These are phyloP conservation scores for Galleria mellonella DNA, from an alignment of 1,140 invertebrate genomes.

Conservation along the genomic window DNA sequence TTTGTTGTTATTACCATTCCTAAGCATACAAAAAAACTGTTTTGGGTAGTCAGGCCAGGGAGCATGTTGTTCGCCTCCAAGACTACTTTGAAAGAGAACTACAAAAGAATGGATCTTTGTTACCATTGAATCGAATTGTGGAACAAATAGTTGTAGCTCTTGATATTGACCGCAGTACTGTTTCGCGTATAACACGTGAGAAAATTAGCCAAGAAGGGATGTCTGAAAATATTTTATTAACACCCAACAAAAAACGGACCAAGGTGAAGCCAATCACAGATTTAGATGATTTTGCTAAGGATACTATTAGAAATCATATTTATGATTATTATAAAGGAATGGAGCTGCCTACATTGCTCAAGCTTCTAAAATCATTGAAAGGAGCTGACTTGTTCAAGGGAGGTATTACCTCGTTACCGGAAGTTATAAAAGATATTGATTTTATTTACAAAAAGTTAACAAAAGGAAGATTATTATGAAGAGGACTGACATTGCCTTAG, in stretches of 20 bases:
- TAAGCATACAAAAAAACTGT: slow-evolving; percentile 5
- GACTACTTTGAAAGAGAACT: slow-evolving; percentile 11
- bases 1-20: too few relatives aligned
- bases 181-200: slow-evolving; percentile 8
- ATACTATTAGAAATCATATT: slow-evolving; percentile 19
- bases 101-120: slow-evolving; percentile 8
- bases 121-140: slow-evolving; percentile 1
- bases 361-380: slow-evolving; percentile 12
- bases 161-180: slow-evolving; percentile 4
- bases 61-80: slow-evolving; percentile 4
- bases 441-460: slow-evolving; percentile 12
- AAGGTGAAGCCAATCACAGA: background rate
- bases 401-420: slow-evolving; percentile 5
- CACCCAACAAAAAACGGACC: slow-evolving; percentile 7
- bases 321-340: slow-evolving; percentile 11
- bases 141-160: slow-evolving; percentile 6
- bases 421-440: slow-evolving; percentile 13
- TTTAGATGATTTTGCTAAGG: slow-evolving; percentile 15
- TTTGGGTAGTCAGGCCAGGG: slow-evolving; percentile 4
- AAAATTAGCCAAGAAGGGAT: slow-evolving; percentile 2
- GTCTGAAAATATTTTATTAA: slow-evolving; percentile 6
- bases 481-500: slow-evolving; percentile 11
- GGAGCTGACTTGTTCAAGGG: slow-evolving; percentile 9
- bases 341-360: slow-evolving; percentile 2
- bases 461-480: slow-evolving; percentile 24